Percentiles rank a stretch among this genome's conserved stretches.
phyloP scores from a whole-genome alignment of 2,888 invertebrate genomes.

The Drosophila testacea region DNA sequence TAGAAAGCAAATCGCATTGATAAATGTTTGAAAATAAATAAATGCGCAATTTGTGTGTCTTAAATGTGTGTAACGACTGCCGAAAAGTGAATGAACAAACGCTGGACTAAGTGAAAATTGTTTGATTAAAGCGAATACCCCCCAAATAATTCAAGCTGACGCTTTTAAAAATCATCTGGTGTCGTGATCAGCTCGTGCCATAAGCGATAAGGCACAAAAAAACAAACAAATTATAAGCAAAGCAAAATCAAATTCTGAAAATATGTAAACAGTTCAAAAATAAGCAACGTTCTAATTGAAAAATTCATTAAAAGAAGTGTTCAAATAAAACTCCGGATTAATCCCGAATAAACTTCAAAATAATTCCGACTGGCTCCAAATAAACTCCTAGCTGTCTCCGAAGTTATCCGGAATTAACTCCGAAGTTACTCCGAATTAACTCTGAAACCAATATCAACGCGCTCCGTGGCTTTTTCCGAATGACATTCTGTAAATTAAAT shows the following conservation, averaged over 20 bases:
- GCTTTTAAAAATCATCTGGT: slow-evolving; percentile 11
- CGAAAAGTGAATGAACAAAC: slow-evolving; percentile 41
- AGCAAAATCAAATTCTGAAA: slow-evolving; percentile 10
- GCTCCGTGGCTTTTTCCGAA: no score
- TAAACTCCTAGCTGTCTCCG: neutral
- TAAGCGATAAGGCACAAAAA: slow-evolving; percentile 48
- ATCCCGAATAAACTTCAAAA: neutral
- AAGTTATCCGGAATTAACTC: neutral
- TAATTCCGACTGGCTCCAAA: neutral
- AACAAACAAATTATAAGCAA: slow-evolving; percentile 11
- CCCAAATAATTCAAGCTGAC: slow-evolving; percentile 25
- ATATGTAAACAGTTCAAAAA: neutral
- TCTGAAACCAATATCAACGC: no score
- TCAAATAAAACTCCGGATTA: neutral
- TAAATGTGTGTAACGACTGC: slow-evolving; percentile 4
- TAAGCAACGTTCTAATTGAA: neutral
- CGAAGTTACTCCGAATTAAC: neutral
- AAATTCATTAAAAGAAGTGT: neutral
- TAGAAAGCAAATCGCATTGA: slow-evolving; percentile 56
- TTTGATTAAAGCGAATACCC: slow-evolving; percentile 18
- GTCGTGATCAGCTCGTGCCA: slow-evolving; percentile 22
- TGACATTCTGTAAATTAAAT: no score
- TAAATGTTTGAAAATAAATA: slow-evolving; percentile 42
- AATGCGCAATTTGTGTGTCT: slow-evolving; percentile 63
- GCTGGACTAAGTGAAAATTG: slow-evolving; percentile 5